Evolutionary conservation across 2,888 invertebrate genomes (phyloP).

Genomic region (Stenurella melanura): DNA sequence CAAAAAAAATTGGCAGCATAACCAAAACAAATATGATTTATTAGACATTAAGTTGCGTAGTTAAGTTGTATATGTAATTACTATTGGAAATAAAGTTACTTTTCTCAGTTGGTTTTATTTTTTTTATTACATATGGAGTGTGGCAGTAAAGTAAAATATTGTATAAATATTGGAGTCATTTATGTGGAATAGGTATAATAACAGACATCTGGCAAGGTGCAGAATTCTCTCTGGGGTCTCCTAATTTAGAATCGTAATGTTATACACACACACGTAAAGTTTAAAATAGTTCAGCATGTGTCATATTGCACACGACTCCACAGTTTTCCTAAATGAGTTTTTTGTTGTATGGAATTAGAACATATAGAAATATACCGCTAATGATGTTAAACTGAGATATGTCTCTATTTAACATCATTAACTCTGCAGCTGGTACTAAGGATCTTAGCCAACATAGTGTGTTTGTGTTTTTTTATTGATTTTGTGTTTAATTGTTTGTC

Average conservation of each 20-base stretch:
- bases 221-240: conserved; percentile 63
- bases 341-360: conserved; percentile 57
- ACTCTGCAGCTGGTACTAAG: conserved; percentile 22
- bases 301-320: conserved; percentile 76
- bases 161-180: conserved; percentile 34
- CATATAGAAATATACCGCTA: conserved; percentile 47
- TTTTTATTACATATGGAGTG: conserved; percentile 25
- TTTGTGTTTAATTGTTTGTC: conserved; percentile 8
- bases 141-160: conserved; percentile 12
- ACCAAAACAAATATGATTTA: conserved; percentile 38
- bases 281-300: conserved; percentile 77
- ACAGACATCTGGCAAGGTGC: conserved; percentile 63
- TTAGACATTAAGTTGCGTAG: conserved; percentile 10
- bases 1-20: conserved; percentile 22
- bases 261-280: conserved; percentile 75
- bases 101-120: conserved; percentile 34
- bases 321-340: conserved; percentile 52
- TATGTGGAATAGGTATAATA: conserved; percentile 37
- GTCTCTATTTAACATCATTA: conserved; percentile 37
- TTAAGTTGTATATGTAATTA: conserved; percentile 29
- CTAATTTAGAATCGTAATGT: conserved; percentile 78
- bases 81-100: conserved; percentile 30
- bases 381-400: conserved; percentile 37
- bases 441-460: not conserved
- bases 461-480: conserved; percentile 2